Base-by-base conservation (phyloP, 2,888 invertebrate genomes). In the Ormia ochracea region DNA sequence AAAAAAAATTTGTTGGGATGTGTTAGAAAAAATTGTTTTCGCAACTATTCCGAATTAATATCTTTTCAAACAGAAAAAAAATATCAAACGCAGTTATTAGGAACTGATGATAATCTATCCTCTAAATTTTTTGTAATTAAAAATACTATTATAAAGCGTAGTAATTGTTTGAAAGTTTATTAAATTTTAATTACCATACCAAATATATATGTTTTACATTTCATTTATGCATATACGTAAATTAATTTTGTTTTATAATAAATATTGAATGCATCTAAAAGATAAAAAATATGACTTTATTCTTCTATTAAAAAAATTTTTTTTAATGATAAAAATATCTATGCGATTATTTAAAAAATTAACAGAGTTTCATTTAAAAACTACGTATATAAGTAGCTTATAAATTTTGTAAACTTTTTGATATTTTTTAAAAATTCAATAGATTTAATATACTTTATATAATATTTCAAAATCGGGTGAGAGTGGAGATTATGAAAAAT, bases 161-260 rank as follows among this genome's bases (percentile, higher is more conserved):
- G 19, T 66, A 50, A 59, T 63, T 69, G 21, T 48, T 48, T 65
- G 23, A 28, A 6, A 58, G 2, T 65, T 66, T 66, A 75, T 58
- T 65, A 38, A 31, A 26, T 63, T 28, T 41, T 31, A 28, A 66
- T 66, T 52, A 61, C 61, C 41, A 43, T 59, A 59, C 50, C 23
- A 65, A 63, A 28, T 28, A 28, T 12, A 23, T 48, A 54, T 6
- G 23, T 14, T 19, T 52, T 52, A 58, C 23, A 12, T 45, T 26
- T 26, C 26, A 56, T 10, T n/a, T n/a, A n/a, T n/a, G n/a, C n/a
- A n/a, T n/a, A n/a, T n/a, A n/a, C n/a, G n/a, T n/a, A n/a, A n/a
- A 26, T 28, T 38, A 4, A 14, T 10, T 17, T 33, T 21, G 28
- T 50, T 50, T 33, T 26, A 52, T 31, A n/a, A 41, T 31, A 56